Evolutionary conservation across 2,797 vertebrate genomes (phyloP), one percentile per base, ranked within the genome.

Genomic region (Pseudomugil tenellus): DNA sequence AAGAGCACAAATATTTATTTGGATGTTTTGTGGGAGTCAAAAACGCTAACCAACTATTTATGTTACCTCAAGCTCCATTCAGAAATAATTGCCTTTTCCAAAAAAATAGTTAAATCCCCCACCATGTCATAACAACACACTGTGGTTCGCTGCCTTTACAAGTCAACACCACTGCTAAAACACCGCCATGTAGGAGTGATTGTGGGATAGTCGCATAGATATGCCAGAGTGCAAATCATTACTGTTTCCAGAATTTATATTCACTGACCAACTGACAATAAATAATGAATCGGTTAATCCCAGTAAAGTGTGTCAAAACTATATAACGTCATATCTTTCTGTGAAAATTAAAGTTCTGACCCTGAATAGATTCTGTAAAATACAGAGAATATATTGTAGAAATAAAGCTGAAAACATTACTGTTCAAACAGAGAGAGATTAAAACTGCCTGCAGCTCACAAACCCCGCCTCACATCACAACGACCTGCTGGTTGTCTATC

Each of bases 401-500:
- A 53, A 53, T 26, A 28, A 63, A 19, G 13, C 60, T 29, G n/a
- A 48, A 55, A 75, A 52, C 29, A 59, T 64, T 10, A 54, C 67
- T 35, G 2, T 19, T 32, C 14, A 52, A 25, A n/a, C 3, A 46
- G 31, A 54, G 26, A 3, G 0, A 3, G 31, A 51, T 66, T 21
- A 73, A 63, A 72, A 68, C 56, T 5, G 13, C 6, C 37, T 0
- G 4, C 58, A 31, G 23, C 63, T 54, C 25, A 56, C 35, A n/a
- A 7, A 52, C 0, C 25, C 2, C 0, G 31, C 29, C 11, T 55
- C 21, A 32, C 55, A 51, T 57, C 51, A 26, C 31, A 73, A 64
- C 43, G 52, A 13, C 21, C 10, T 7, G 23, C 49, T 43, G 54
- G 65, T 68, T 81, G 13, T 51, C 39, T 55, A 73, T 58, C 46